Evolutionary conservation across 2,797 vertebrate genomes (phyloP), one percentile per base, ranked within the genome.

Genomic region (Cynodonichthys magdalenae): DNA sequence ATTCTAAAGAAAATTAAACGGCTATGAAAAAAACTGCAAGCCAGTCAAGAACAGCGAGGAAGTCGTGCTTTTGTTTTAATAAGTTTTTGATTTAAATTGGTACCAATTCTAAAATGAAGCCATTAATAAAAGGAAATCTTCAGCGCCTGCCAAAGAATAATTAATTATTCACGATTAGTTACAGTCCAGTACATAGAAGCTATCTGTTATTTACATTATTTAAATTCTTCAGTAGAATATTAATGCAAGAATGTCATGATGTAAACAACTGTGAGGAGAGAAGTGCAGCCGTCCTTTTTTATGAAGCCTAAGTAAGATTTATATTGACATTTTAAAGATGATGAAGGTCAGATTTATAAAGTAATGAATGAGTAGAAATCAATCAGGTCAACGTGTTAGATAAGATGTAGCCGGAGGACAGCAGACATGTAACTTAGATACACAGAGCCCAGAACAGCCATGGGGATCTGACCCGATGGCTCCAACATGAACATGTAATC

Each of bases 61-160:
- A 56, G 42, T 52, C 29, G 50, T 63, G 55, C 41, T 58, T 59
- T 68, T 68, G 31, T 68, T 80, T 53, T 36, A 59, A 41, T 53
- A 14, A 5, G 20, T 31, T 77, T 74, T 85, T 76, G 73, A 84
- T 79, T 79, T 77, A 69, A 57, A 81, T 24, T 34, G 48, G 53
- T 42, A 69, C 71, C 69, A 71, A 48, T 79, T 66, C 39, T 31
- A 81, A 75, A 76, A 79, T 53, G 64, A 54, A 79, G 68, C 83
- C 72, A 77, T 80, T 80, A 71, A 82, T 83, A 70, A 79, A 77
- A 77, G 69, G 63, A 82, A 81, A 84, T 64, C 53, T 77, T 77
- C 74, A 63, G 66, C 66, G 65, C 60, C 51, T 71, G 68, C 52
- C 66, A 78, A 73, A 71, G 8, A 48, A 48, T 68, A 5, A 63